These are phyloP conservation scores for Molossus alvarezi DNA, from an alignment of 2,797 vertebrate genomes.

Conservation along the genomic window DNA sequence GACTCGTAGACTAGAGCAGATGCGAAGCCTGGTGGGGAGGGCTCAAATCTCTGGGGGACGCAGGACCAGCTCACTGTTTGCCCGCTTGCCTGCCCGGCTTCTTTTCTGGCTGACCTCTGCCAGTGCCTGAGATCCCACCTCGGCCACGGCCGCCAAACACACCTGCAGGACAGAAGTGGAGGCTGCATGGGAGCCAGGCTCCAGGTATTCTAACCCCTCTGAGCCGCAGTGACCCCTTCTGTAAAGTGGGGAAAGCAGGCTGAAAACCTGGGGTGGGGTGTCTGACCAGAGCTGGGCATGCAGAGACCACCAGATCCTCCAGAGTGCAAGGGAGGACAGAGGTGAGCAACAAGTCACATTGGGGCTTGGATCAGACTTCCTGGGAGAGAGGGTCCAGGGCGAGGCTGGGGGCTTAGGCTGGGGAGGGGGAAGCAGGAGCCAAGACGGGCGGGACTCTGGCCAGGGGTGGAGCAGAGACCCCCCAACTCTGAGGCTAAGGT, in stretches of 20 bases:
- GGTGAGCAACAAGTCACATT: not conserved
- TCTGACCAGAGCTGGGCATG: not conserved
- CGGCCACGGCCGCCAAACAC: conserved; percentile 94
- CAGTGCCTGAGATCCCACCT: conserved; percentile 92
- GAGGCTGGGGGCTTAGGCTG: not conserved
- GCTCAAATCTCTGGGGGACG: conserved; percentile 22
- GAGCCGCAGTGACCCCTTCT: not conserved
- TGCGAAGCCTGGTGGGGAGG: not conserved
- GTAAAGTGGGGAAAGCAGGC: not conserved
- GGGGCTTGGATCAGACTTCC: not conserved
- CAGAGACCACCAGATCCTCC: not conserved
- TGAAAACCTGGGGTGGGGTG: not conserved
- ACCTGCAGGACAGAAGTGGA: conserved; percentile 85
- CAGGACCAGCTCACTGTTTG: conserved; percentile 91
- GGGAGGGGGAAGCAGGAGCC: not conserved
- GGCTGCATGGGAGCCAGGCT: not conserved
- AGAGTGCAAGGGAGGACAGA: fast-evolving
- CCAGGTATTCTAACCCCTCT: not conserved
- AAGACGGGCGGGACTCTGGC: not conserved
- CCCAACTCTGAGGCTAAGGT: not conserved
- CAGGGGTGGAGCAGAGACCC: not conserved
- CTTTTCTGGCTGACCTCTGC: conserved; percentile 96
- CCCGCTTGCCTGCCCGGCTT: conserved; percentile 95
- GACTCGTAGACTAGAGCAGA: not conserved
- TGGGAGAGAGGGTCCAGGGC: not conserved